Base-by-base conservation (phyloP, 2,113 vertebrate genomes). In the Arenaria interpres region DNA sequence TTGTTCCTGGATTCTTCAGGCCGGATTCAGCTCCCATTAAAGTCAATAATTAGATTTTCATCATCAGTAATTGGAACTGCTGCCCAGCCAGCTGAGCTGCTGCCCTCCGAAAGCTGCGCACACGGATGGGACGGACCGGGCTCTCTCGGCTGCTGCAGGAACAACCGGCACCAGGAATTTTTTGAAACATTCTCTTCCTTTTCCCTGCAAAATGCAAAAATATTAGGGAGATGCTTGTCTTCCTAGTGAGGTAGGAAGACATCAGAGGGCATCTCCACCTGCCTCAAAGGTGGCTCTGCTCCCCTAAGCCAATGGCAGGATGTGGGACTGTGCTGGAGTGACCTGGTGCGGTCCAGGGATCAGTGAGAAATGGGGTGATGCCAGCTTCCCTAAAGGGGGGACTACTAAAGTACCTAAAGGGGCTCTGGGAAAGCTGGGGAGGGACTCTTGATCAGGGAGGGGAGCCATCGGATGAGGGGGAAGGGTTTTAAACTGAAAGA, bases 1-100 rank as follows among this genome's bases (percentile, higher is more conserved):
- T 88, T 96, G 92, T 85, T 71, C 37, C 63, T 77, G 96, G 71
- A 39, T 83, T 86, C 79, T 94, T 94, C 88, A 76, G 85, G 72
- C 85, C 8, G 4, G 45, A 90, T 69, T 93, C 89, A 67, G 50
- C 85, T 71, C 88, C 90, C 75, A 90, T 96, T 94, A 94, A 83
- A 91, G 85, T 59, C 90, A 93, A 83, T 96, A 95, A 96, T 96
- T 93, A 93, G 79, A 77, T 96, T 96, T 95, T 96, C 92, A 91
- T 93, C 83, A 77, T 7, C n/a, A 5, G 9, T 96, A 93, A 96
- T 95, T 95, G 88, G 78, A 93, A 93, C 19, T n/a, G 93, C 93
- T 96, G 96, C 88, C 93, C 87, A 32, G 82, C 81, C 94, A 97
- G 91, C 93, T 96, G 96, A 93, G 96, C 93, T 88, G 83, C 51